phyloP scores from a whole-genome alignment of 2,888 invertebrate genomes.

The Coelopa pilipes region DNA sequence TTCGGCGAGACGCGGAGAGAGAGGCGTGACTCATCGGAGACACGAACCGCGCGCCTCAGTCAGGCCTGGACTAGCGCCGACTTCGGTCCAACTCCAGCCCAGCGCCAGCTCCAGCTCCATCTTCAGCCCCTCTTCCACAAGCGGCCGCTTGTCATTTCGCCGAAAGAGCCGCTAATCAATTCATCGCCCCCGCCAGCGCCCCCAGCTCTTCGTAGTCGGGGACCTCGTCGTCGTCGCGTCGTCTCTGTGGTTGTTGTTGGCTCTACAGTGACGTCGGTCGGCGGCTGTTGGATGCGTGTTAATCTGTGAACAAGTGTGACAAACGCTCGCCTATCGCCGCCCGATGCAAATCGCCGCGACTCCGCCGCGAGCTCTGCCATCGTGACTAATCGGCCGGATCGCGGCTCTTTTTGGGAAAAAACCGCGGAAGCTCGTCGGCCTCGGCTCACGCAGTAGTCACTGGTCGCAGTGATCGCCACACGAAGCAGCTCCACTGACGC shows the following conservation, averaged over 20 bases:
- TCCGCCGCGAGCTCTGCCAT: neutral
- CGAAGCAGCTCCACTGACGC: no score
- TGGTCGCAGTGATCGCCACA: no score
- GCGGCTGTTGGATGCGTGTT: conserved; percentile 1
- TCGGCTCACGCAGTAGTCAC: neutral
- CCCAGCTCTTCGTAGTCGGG: neutral
- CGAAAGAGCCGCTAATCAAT: no score
- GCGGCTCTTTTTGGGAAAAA: conserved; percentile 5
- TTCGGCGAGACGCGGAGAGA: conserved; percentile 13
- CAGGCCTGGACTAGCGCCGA: conserved; percentile 1
- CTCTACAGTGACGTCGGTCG: neutral
- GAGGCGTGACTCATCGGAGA: neutral
- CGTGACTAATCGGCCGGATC: conserved; percentile 39
- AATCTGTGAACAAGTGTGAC: conserved; percentile 39
- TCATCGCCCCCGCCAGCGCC: neutral
- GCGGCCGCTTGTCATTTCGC: no score
- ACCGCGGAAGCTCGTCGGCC: conserved; percentile 10
- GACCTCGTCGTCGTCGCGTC: no score
- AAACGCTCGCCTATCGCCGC: conserved; percentile 35
- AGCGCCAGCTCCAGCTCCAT: no score
- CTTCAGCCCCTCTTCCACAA: no score
- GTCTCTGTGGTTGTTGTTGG: no score
- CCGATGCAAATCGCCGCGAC: conserved; percentile 36
- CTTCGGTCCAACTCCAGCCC: neutral
- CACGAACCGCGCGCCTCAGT: conserved; percentile 8